Evolutionary conservation across 2,888 invertebrate species (phyloP).

Genomic region (Acrobeloides nanus): DNA sequence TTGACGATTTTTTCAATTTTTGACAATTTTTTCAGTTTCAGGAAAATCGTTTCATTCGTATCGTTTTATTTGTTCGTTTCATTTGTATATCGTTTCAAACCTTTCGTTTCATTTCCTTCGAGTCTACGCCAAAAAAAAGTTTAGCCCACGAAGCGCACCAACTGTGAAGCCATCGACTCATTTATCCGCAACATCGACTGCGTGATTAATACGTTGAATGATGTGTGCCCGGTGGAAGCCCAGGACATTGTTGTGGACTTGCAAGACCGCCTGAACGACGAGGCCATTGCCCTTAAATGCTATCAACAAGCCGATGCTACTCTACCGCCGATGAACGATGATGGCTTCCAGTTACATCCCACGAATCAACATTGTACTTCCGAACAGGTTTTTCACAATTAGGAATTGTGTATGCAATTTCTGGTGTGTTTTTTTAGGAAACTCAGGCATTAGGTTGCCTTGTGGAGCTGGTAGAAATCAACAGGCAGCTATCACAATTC

Average conservation of each 20-base stretch:
- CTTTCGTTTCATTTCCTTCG: too few species aligned
- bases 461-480: conserved; percentile 48
- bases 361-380: conserved; percentile 15
- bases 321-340: conserved; percentile 12
- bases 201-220: conserved; percentile 41
- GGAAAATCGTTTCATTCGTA: too few species aligned
- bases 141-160: conserved; percentile 10
- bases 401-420: neutral
- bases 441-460: conserved; percentile 47
- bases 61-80: too few species aligned
- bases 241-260: conserved; percentile 44
- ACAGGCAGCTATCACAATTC: conserved; percentile 40
- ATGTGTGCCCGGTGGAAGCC: conserved; percentile 41
- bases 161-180: conserved; percentile 37
- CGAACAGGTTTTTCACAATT: conserved; percentile 20
- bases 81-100: too few species aligned
- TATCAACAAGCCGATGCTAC: conserved; percentile 13
- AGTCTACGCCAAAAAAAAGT: too few species aligned
- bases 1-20: too few species aligned
- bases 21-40: too few species aligned
- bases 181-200: conserved; percentile 48
- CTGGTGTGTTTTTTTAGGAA: conserved; percentile 25
- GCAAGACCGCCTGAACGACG: conserved; percentile 36
- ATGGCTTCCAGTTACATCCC: conserved; percentile 22
- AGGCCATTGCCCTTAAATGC: conserved; percentile 27